These are phyloP conservation scores for Anodontia alba DNA, from an alignment of 2,888 invertebrate species.

Conservation along the genomic window DNA sequence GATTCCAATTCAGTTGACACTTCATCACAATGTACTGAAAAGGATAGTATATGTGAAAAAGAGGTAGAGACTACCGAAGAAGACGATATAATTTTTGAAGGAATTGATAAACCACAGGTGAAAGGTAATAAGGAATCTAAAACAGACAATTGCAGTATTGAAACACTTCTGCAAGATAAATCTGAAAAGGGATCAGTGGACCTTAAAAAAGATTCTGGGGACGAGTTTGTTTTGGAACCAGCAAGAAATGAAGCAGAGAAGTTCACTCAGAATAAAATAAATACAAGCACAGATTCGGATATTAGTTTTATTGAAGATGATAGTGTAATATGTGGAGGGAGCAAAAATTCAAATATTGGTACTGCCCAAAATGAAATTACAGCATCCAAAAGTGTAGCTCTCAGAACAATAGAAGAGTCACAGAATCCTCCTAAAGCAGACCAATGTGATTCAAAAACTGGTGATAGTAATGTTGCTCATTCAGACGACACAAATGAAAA, in stretches of 20 bases:
- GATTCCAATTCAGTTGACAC: background rate
- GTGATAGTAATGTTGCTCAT: too few species aligned
- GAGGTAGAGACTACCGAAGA: background rate
- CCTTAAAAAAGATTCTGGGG: background rate
- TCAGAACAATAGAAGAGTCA: too few species aligned
- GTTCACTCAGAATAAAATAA: background rate
- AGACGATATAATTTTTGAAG: background rate
- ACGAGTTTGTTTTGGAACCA: background rate
- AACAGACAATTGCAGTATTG: background rate
- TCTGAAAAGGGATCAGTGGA: background rate
- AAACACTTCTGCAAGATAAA: background rate
- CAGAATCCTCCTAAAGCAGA: too few species aligned
- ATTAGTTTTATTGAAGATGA: background rate
- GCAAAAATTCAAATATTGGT: background rate
- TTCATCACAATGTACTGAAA: background rate
- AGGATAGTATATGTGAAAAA: background rate
- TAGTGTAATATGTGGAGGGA: background rate
- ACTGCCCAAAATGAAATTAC: too few species aligned
- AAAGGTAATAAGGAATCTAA: background rate
- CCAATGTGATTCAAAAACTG: too few species aligned
- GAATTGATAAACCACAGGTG: background rate
- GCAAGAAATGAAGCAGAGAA: too few species aligned
- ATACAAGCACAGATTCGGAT: background rate
- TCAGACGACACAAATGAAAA: background rate
- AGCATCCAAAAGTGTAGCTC: too few species aligned